phyloP scores from a whole-genome alignment of 2,113 vertebrate species.

The Colistium nudipinnis region DNA sequence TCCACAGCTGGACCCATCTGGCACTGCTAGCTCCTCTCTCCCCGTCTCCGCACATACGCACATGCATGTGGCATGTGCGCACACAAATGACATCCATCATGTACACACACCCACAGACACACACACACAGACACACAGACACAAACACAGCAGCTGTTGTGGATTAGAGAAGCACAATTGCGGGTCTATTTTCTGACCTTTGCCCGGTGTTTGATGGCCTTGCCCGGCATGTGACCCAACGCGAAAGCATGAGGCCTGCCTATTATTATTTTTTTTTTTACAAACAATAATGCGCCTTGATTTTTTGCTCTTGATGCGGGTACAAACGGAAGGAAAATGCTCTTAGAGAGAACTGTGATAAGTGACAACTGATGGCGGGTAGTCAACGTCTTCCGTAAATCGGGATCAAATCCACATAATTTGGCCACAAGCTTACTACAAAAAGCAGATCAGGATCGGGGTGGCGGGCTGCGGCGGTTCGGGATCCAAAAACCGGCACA shows the following conservation, averaged over 20 bases:
- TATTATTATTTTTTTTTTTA: conserved; percentile 25
- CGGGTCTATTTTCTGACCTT: conserved; percentile 55
- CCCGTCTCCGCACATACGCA: conserved; percentile 34
- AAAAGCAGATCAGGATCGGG: conserved; percentile 9
- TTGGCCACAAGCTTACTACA: background rate
- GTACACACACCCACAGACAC: conserved; percentile 39
- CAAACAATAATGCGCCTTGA: too few species aligned
- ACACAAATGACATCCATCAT: conserved; percentile 45
- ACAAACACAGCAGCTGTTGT: conserved; percentile 71
- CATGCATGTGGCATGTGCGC: conserved; percentile 16
- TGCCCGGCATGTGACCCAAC: conserved; percentile 57
- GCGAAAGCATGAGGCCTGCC: conserved; percentile 50
- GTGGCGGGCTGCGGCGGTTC: background rate
- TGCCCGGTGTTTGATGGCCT: conserved; percentile 60
- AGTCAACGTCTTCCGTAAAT: background rate
- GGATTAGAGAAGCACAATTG: conserved; percentile 72
- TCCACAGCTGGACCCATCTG: conserved; percentile 79
- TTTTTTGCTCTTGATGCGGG: too few species aligned
- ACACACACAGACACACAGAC: conserved; percentile 38
- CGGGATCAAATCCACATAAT: background rate
- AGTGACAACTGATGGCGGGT: background rate
- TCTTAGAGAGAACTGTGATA: conserved; percentile 3
- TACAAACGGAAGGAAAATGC: conserved; percentile 14
- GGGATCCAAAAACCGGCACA: background rate
- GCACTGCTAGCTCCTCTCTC: conserved; percentile 50